phyloP scores from a whole-genome alignment of 2,113 vertebrate species.

The Burhinus oedicnemus region DNA sequence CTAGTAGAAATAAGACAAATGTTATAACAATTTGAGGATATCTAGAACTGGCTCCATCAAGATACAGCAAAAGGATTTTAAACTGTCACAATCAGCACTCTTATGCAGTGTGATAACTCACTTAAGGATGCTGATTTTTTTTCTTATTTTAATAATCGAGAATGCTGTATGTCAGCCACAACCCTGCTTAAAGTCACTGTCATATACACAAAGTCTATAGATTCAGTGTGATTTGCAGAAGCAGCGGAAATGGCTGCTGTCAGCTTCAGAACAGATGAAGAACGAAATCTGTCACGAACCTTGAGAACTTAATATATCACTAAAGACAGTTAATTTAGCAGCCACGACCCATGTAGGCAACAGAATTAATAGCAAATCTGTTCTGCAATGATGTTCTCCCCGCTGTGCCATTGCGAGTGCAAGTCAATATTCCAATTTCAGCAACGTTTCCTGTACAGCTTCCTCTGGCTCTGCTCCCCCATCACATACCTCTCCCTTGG shows the following conservation, averaged over 20 bases:
- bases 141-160: not conserved
- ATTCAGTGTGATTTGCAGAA: conserved; percentile 32
- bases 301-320: conserved; percentile 77
- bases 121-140: not conserved
- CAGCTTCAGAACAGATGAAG: conserved; percentile 56
- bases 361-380: conserved; percentile 65
- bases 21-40: not conserved
- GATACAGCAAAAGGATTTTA: not conserved
- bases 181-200: conserved; percentile 11
- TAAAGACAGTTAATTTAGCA: conserved; percentile 77
- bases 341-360: conserved; percentile 61
- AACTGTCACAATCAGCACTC: not conserved
- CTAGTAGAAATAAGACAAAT: not conserved
- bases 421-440: conserved; percentile 2
- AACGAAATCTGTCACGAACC: conserved; percentile 67
- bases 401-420: not conserved
- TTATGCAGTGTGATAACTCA: not conserved
- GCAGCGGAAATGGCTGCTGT: conserved; percentile 38
- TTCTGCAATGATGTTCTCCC: not conserved
- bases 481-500: not conserved
- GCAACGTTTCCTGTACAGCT: not conserved
- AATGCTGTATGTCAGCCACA: not conserved
- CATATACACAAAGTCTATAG: not conserved
- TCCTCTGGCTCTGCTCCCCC: not conserved
- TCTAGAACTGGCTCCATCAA: not conserved